These are phyloP conservation scores for Drosophila atripex DNA, from an alignment of 2,888 invertebrate species.

Conservation along the genomic window DNA sequence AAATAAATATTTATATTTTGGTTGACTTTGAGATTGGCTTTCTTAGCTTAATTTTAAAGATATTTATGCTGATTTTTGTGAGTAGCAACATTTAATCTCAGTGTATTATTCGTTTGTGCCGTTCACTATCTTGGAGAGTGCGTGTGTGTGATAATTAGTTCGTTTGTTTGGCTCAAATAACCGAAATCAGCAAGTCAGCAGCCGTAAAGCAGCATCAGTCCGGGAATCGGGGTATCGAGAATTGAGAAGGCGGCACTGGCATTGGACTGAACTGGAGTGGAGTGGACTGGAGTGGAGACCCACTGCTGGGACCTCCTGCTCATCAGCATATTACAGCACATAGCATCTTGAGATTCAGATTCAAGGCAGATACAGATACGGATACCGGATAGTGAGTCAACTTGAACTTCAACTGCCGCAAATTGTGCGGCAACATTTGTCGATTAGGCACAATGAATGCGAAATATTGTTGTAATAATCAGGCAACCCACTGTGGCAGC, in stretches of 20 bases:
- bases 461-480: conserved; percentile 76
- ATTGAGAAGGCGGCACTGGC: conserved; percentile 5
- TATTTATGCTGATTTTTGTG: not conserved
- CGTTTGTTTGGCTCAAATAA: conserved; percentile 69
- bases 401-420: conserved; percentile 32
- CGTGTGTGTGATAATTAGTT: conserved; percentile 70
- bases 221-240: conserved; percentile 4
- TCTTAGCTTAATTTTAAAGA: too few relatives aligned
- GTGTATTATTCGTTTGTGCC: conserved; percentile 9
- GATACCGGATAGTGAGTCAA: not conserved
- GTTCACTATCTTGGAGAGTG: conserved; percentile 1
- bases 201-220: conserved; percentile 12
- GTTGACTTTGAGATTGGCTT: too few relatives aligned
- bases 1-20: too few relatives aligned
- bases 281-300: conserved; percentile 22
- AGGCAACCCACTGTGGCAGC: conserved; percentile 54
- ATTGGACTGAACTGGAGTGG: not conserved
- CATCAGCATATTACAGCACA: conserved; percentile 25
- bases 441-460: conserved; percentile 78
- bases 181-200: conserved; percentile 63
- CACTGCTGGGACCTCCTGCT: conserved; percentile 62
- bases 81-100: not conserved
- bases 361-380: not conserved
- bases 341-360: conserved; percentile 32
- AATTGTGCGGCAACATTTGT: conserved; percentile 70